Evolutionary conservation across 1,140 invertebrate species (phyloP).

Genomic region (Cotesia chilonis): DNA sequence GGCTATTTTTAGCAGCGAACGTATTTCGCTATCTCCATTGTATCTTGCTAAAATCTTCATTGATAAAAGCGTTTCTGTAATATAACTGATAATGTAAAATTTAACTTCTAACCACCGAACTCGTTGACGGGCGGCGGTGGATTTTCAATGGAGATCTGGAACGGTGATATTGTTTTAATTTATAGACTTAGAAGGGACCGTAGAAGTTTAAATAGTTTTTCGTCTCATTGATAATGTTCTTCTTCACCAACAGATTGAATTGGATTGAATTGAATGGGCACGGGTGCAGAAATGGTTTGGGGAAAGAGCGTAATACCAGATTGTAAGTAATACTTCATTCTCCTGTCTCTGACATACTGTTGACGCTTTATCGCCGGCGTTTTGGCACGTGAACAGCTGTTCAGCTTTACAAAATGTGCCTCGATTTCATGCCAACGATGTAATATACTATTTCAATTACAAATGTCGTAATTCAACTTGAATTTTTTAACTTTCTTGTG

Average conservation of each 20-base stretch:
- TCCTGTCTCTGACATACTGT: slow-evolving; percentile 5
- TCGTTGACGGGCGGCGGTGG: too few relatives aligned
- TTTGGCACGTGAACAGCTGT: slow-evolving; percentile 6
- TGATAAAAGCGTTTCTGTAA: too few relatives aligned
- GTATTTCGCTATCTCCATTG: not conserved
- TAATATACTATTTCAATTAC: not conserved
- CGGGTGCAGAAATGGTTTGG: too few relatives aligned
- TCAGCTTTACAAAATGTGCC: slow-evolving; percentile 15
- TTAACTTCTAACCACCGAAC: too few relatives aligned
- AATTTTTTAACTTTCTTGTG: too few relatives aligned
- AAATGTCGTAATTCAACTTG: not conserved
- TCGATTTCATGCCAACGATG: slow-evolving; percentile 19
- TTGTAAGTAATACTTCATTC: slow-evolving; percentile 6
- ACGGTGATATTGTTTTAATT: too few relatives aligned
- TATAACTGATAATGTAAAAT: too few relatives aligned
- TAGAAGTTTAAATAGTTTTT: not conserved
- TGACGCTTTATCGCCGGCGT: slow-evolving; percentile 21
- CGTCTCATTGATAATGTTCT: not conserved
- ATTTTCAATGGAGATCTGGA: too few relatives aligned
- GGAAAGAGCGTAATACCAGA: not conserved
- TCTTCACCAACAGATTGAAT: not conserved
- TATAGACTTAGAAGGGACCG: too few relatives aligned
- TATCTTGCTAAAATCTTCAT: too few relatives aligned
- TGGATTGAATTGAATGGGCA: not conserved
- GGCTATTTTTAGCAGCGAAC: not conserved